These are phyloP conservation scores for Drosophila longiperda DNA, from an alignment of 2,888 invertebrate genomes.

Conservation along the genomic window DNA sequence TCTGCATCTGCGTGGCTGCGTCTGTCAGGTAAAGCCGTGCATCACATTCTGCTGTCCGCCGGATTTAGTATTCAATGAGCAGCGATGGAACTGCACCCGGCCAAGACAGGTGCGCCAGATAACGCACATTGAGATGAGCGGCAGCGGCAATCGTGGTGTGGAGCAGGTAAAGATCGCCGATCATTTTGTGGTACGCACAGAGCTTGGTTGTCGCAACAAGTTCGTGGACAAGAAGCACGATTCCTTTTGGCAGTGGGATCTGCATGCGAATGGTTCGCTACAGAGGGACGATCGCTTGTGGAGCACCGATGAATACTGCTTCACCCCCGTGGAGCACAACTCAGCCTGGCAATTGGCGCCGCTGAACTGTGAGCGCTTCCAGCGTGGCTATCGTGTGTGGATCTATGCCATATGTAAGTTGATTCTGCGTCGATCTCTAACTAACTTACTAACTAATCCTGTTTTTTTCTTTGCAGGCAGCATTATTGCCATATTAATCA, in stretches of 20 bases:
- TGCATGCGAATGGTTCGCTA: slow-evolving; percentile 71
- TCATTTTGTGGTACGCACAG: slow-evolving; percentile 73
- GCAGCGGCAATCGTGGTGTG: slow-evolving; percentile 42
- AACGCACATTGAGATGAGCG: slow-evolving; percentile 72
- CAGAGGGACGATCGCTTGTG: slow-evolving; percentile 61
- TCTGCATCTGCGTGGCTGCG: slow-evolving; percentile 80
- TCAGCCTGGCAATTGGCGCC: slow-evolving; percentile 73
- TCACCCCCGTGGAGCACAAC: slow-evolving; percentile 73
- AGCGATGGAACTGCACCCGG: slow-evolving; percentile 60
- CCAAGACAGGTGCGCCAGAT: slow-evolving; percentile 49
- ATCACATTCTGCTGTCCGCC: slow-evolving; percentile 83
- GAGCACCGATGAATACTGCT: slow-evolving; percentile 77
- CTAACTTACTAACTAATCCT: not conserved
- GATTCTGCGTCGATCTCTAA: rapidly evolving
- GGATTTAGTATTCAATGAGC: slow-evolving; percentile 61
- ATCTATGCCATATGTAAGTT: slow-evolving; percentile 79
- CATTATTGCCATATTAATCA: slow-evolving; percentile 74
- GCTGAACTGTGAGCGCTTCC: slow-evolving; percentile 75
- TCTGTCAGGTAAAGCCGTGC: slow-evolving; percentile 81
- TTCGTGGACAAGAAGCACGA: slow-evolving; percentile 71
- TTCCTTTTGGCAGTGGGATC: slow-evolving; percentile 78
- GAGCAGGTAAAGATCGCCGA: slow-evolving; percentile 61
- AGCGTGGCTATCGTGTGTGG: slow-evolving; percentile 77
- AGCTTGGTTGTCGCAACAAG: slow-evolving; percentile 74
- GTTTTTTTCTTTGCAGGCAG: slow-evolving; percentile 51